Percentiles rank a stretch among this genome's conserved stretches.
phyloP scores from a whole-genome alignment of 2,797 vertebrate species.

The Acipenser transmontanus region DNA sequence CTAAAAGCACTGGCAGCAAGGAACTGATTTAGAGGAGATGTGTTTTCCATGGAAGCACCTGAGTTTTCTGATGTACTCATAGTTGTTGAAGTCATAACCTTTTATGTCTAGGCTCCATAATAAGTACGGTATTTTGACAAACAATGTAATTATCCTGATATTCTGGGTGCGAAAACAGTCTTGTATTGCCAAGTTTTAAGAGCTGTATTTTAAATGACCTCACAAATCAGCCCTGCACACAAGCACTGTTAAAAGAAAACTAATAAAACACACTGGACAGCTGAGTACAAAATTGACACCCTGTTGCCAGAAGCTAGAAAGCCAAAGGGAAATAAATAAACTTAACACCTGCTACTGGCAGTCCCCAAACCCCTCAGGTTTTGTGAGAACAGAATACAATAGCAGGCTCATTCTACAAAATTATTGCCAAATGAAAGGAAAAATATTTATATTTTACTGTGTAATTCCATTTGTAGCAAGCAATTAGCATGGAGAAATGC shows the following conservation, averaged over 20 bases:
- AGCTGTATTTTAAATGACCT: conserved; percentile 50
- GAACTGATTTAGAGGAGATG: too few relatives aligned
- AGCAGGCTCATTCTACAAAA: conserved; percentile 23
- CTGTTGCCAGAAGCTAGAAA: conserved; percentile 40
- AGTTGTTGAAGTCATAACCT: too few relatives aligned
- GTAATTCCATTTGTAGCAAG: conserved; percentile 22
- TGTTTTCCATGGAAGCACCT: too few relatives aligned
- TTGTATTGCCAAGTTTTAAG: conserved; percentile 42
- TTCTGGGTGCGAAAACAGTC: conserved; percentile 41
- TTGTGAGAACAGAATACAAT: conserved; percentile 26
- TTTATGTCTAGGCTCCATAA: too few relatives aligned
- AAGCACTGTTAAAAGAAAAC: conserved; percentile 33
- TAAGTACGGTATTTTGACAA: conserved; percentile 41
- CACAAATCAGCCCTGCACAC: conserved; percentile 45
- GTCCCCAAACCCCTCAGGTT: conserved; percentile 35
- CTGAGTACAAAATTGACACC: conserved; percentile 48
- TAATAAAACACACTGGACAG: conserved; percentile 41
- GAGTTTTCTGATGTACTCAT: too few relatives aligned
- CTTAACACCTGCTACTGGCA: conserved; percentile 66
- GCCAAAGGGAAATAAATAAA: conserved; percentile 56
- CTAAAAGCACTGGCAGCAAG: too few relatives aligned
- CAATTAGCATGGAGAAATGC: conserved; percentile 25
- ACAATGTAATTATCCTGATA: conserved; percentile 55
- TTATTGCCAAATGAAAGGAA: conserved; percentile 26
- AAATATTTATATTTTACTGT: conserved; percentile 26